Evolutionary conservation across 2,888 invertebrate species (phyloP).

Genomic region (Cephus rjabovi): DNA sequence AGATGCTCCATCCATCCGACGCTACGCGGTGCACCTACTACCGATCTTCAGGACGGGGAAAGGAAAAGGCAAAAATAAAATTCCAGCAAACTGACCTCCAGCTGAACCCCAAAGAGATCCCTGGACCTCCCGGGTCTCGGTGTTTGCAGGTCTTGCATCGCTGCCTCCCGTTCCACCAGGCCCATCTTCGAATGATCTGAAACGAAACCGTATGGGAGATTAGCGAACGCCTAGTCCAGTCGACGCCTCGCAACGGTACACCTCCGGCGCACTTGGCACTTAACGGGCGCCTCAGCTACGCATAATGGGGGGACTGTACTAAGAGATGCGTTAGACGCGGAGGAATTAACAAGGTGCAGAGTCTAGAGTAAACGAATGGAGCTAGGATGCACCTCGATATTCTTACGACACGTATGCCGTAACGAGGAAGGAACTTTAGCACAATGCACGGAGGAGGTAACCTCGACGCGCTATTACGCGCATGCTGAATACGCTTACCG

Average conservation of each 20-base stretch:
- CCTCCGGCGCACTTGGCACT: too few species aligned
- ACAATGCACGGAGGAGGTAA: background rate
- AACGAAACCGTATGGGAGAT: conserved; percentile 4
- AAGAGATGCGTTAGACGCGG: too few species aligned
- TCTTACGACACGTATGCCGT: background rate
- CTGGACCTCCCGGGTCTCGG: conserved; percentile 68
- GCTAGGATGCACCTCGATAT: background rate
- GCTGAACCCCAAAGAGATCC: conserved; percentile 73
- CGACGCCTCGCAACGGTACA: too few species aligned
- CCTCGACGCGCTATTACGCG: conserved; percentile 10
- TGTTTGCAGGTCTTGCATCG: conserved; percentile 62
- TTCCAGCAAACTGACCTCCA: conserved; percentile 68
- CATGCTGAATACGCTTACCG: conserved; percentile 2
- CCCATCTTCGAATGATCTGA: conserved; percentile 54
- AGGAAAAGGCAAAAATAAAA: background rate
- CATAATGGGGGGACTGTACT: too few species aligned
- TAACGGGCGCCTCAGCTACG: too few species aligned
- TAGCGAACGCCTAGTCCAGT: too few species aligned
- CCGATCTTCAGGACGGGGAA: background rate
- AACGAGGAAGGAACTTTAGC: background rate
- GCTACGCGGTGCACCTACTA: too few species aligned
- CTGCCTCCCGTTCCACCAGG: conserved; percentile 56
- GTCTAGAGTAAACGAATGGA: too few species aligned
- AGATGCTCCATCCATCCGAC: too few species aligned
- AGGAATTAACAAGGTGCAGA: too few species aligned